phyloP scores from a whole-genome alignment of 2,113 vertebrate species.

The Trematocara unimaculatum region DNA sequence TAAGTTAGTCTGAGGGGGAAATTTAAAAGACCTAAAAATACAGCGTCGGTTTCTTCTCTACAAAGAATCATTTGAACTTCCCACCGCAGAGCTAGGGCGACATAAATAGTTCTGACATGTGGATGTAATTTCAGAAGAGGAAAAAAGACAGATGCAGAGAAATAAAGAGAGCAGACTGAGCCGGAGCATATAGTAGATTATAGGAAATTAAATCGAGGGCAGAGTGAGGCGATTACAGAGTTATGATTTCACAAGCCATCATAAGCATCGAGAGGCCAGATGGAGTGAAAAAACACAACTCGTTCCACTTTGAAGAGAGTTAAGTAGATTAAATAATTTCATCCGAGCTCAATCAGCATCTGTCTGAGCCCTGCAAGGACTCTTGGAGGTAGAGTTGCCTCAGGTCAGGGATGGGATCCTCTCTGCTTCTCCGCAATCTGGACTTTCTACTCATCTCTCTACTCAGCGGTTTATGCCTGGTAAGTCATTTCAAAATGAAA shows the following conservation, averaged over 20 bases:
- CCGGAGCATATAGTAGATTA: constrained; percentile 58
- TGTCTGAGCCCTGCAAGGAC: constrained; percentile 41
- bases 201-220: constrained; percentile 52
- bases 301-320: constrained; percentile 48
- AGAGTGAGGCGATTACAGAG: constrained; percentile 59
- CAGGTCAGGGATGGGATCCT: constrained; percentile 83
- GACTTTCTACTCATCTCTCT: constrained; percentile 80
- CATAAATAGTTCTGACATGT: constrained; percentile 84
- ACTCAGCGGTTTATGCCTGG: constrained; percentile 78
- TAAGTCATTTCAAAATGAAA: constrained; percentile 68
- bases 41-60: constrained; percentile 76
- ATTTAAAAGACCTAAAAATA: constrained; percentile 85
- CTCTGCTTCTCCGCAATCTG: constrained; percentile 78
- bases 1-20: constrained; percentile 65
- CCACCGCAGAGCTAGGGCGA: constrained; percentile 79
- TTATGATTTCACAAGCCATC: constrained; percentile 63
- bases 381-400: constrained; percentile 68
- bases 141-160: constrained; percentile 71
- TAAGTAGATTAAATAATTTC: constrained; percentile 47
- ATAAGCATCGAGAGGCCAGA: constrained; percentile 50
- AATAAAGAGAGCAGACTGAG: constrained; percentile 61
- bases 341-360: constrained; percentile 37
- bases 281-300: constrained; percentile 48
- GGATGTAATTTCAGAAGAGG: constrained; percentile 86
- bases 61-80: constrained; percentile 86